phyloP scores from a whole-genome alignment of 2,888 invertebrate genomes.

The Noctuana brunneofusca region DNA sequence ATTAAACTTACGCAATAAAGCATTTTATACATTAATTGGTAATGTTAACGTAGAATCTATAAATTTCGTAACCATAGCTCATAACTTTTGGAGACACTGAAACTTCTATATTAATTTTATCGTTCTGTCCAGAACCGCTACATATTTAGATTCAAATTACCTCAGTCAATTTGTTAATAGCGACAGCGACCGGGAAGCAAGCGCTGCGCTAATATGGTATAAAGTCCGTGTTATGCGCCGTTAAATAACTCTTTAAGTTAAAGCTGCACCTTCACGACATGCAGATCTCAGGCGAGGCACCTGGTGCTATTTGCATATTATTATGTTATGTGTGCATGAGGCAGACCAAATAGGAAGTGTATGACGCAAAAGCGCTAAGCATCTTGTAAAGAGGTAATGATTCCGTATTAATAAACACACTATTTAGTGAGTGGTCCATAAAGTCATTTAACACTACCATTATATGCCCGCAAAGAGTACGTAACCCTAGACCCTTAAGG shows the following conservation, averaged over 20 bases:
- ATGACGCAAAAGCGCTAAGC: slow-evolving; percentile 11
- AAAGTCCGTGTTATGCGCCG: slow-evolving; percentile 10
- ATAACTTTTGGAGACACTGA: too few species aligned
- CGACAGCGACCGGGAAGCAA: slow-evolving; percentile 20
- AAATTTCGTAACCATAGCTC: too few species aligned
- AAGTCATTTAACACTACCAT: background rate
- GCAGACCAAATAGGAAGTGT: slow-evolving; percentile 16
- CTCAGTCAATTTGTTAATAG: slow-evolving; percentile 1
- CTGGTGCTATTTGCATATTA: slow-evolving; percentile 47
- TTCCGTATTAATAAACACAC: background rate
- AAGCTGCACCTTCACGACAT: slow-evolving; percentile 37
- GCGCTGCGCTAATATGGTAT: slow-evolving; percentile 16
- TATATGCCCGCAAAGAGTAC: too few species aligned
- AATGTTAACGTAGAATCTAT: too few species aligned
- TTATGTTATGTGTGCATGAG: slow-evolving; percentile 31
- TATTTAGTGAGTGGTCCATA: background rate
- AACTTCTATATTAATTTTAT: too few species aligned
- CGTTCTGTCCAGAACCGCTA: background rate
- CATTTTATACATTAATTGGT: too few species aligned
- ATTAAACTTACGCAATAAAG: too few species aligned
- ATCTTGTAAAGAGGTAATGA: background rate
- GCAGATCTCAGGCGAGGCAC: slow-evolving; percentile 45
- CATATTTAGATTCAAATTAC: background rate
- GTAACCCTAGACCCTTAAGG: too few species aligned
- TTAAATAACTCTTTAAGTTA: slow-evolving; percentile 24